Evolutionary conservation across 2,888 invertebrate genomes (phyloP), one percentile per base, ranked within the genome.

Genomic region (Periphyllus acericola): DNA sequence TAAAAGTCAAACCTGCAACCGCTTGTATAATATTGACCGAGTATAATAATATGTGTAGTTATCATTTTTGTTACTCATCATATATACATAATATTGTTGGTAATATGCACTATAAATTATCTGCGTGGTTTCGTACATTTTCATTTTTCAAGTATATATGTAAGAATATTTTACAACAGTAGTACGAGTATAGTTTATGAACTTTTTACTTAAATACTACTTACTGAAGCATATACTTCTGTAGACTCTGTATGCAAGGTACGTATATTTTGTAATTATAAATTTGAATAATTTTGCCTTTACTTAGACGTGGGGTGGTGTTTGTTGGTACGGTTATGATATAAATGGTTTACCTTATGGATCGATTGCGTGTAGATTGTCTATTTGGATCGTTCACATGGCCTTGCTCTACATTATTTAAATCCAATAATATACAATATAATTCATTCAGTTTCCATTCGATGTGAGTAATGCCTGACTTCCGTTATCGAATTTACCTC

Each of bases 351-450:
- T 36, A 60, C 74, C 36, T 74, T 74, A 83, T 74, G 83, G 60
- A 83, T 83, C 74, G 74, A 83, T 83, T 29, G 83, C 83, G 74
- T 83, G 83, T 36, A 74, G 46, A 83, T 83, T 74, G 83, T 74
- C 83, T 84, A 84, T 76, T 83, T 29, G 75, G 25, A 76, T 84
- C 66, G 83, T 66, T 40, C 25, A 5, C 4, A 19, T 76, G 83
- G 21, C 83, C 83, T 84, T 84, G 83, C 32, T 66, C 83, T 29
- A 84, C 40, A 84, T 84, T 29, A n/a, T 72, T 46, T 14, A 72
- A 72, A 72, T n/a, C n/a, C 34, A 72, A 72, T 68, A 72, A 72
- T n/a, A 68, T n/a, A 68, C 9, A 68, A 68, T 29, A 25, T n/a
- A 11, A 11, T n/a, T n/a, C 29, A 68, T 68, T 68, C 21, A 60